Base-by-base conservation (phyloP, 1,140 invertebrate species). In the Plectus sambesii region DNA sequence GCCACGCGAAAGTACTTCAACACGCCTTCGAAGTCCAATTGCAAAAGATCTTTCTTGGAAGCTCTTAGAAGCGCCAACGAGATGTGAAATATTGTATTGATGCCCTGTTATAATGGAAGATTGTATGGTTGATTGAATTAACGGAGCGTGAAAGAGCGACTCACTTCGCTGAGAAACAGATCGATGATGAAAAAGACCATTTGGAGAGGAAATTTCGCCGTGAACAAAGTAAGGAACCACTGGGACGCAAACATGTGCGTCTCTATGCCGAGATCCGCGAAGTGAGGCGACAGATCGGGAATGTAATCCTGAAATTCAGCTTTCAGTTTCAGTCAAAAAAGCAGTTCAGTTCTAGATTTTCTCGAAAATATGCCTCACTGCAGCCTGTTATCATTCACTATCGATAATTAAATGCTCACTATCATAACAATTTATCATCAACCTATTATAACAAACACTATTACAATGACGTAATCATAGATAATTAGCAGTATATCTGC, bases 241-340 rank as follows among this genome's bases (percentile, higher is more conserved):
- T 99, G 93, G 26, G 86, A 89, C 20, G 90, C 93, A 73, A 88
- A 99, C 93, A 98, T 99, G 73, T 98, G 93, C 44, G 87, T 83
- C 73, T 98, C 93, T 37, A 98, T 80, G 30, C 84, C 83, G 65
- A 88, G 80, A 65, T 86, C 82, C 55, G 76, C 76, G 73, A 98
- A 96, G 72, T 98, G 93, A 51, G 80, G 79, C 62, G 82, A 83
- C 35, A 98, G 70, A 55, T 92, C 86, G 0, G 82, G 81, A 40
- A 94, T 68, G 71, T 93, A 85, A 71, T 97, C 89, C 72, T 82
- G 83, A 15, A 55, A 70, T 22, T 74, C 1, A 39, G 26, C n/a
- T 54, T 15, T 51, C n/a, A n/a, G n/a, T n/a, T n/a, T n/a, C n/a
- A n/a, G n/a, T n/a, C n/a, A n/a, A n/a, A n/a, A n/a, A n/a, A n/a